Conservation (phyloP, 2,888 invertebrate species). For the Tachina grossa region DNA sequence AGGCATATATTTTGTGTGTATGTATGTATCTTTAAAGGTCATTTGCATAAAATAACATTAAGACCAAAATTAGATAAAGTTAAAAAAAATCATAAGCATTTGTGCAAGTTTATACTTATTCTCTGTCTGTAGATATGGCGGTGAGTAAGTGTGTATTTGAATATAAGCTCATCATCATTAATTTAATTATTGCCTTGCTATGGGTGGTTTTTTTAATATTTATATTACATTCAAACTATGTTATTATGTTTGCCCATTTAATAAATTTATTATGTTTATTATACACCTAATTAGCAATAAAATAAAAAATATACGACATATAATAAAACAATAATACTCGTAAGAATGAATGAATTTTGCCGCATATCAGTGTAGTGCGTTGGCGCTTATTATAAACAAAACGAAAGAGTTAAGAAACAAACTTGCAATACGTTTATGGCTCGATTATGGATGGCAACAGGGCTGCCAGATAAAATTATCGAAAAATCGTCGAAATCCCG, state of each 20-base stretch:
- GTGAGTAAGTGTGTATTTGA: slow-evolving; percentile 2
- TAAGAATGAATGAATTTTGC: not conserved
- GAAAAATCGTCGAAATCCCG: too few relatives aligned
- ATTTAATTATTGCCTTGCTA: slow-evolving; percentile 18
- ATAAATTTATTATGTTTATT: slow-evolving; percentile 38
- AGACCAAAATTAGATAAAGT: slow-evolving; percentile 8
- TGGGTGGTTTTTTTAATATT: not conserved
- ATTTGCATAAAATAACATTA: slow-evolving; percentile 33
- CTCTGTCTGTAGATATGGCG: not conserved
- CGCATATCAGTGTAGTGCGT: not conserved
- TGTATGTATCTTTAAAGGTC: slow-evolving; percentile 51
- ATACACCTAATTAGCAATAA: slow-evolving; percentile 38
- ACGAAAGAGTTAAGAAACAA: slow-evolving; percentile 34
- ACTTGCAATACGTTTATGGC: not conserved
- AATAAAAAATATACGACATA: not conserved
- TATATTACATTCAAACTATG: not conserved
- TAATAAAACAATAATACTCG: not conserved
- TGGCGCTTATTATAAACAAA: not conserved
- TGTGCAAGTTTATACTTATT: not conserved
- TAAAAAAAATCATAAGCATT: slow-evolving; percentile 6
- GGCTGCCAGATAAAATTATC: too few relatives aligned
- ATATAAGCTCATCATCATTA: slow-evolving; percentile 15
- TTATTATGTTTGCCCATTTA: not conserved
- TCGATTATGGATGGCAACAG: too few relatives aligned
- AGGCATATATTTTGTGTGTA: not conserved